Evolutionary conservation across 2,888 invertebrate genomes (phyloP).

Genomic region (Bedellia somnulentella): DNA sequence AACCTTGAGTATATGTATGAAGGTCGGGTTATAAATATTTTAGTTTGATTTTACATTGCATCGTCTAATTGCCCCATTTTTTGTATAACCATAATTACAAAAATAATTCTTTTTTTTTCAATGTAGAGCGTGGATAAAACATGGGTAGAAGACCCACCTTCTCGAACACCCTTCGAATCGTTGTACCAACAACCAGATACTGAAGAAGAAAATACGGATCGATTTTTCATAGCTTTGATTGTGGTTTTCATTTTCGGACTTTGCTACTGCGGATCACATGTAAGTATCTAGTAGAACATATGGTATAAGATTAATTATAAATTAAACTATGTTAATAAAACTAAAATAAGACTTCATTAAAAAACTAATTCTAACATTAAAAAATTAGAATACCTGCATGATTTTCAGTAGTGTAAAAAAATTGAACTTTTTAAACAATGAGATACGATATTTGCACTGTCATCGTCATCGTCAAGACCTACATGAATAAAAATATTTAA

Average conservation of each 20-base stretch:
- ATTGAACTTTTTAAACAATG: background rate
- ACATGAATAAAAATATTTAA: no score
- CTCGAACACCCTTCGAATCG: constrained; percentile 73
- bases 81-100: no score
- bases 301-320: background rate
- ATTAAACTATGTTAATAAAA: background rate
- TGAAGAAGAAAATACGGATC: constrained; percentile 79
- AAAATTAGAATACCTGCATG: background rate
- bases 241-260: constrained; percentile 70
- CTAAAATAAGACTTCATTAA: no score
- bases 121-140: constrained; percentile 73
- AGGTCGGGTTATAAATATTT: no score
- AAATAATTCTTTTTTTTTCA: constrained; percentile 8
- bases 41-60: no score
- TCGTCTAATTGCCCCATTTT: no score
- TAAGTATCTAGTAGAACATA: constrained; percentile 22
- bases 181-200: constrained; percentile 72
- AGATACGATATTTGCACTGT: no score
- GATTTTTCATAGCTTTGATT: constrained; percentile 78
- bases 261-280: constrained; percentile 68
- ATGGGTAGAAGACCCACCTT: constrained; percentile 85
- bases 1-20: no score
- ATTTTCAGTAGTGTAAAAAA: background rate
- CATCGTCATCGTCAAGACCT: no score
- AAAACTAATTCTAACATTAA: no score